Conservation (phyloP, 2,797 vertebrate species). For the Schizothorax lantsangensis region DNA sequence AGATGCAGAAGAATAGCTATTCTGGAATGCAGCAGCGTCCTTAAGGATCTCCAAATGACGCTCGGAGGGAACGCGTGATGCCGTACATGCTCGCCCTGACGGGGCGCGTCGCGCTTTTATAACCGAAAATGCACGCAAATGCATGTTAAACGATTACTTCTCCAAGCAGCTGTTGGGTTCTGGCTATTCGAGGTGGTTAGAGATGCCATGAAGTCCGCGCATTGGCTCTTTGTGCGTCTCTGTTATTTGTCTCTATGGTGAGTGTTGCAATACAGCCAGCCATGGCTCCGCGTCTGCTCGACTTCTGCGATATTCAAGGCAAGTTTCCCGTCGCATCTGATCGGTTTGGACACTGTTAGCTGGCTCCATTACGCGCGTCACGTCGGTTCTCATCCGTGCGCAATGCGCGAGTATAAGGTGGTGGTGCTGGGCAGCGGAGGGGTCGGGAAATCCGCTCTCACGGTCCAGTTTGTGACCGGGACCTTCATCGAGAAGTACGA, state of each 20-base stretch:
- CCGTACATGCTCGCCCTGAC: not conserved
- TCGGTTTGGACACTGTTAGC: conserved; percentile 43
- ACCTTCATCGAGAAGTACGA: conserved; percentile 98
- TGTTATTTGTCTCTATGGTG: conserved; percentile 43
- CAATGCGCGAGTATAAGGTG: conserved; percentile 96
- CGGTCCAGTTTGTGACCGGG: conserved; percentile 95
- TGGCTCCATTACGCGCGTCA: conserved; percentile 37
- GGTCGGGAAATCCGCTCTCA: conserved; percentile 93
- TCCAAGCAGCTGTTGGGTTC: conserved; percentile 8
- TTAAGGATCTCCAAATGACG: conserved; percentile 10
- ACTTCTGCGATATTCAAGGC: conserved; percentile 30
- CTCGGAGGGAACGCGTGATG: not conserved
- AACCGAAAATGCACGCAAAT: not conserved
- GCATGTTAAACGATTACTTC: not conserved
- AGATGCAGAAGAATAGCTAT: conserved; percentile 41
- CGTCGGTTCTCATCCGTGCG: conserved; percentile 56
- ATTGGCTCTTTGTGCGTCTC: conserved; percentile 39
- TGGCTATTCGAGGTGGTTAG: not conserved
- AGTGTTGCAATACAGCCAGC: conserved; percentile 35
- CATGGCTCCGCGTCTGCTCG: conserved; percentile 33
- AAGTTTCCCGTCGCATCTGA: conserved; percentile 40
- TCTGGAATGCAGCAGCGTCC: conserved; percentile 12
- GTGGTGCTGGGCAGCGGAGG: conserved; percentile 94
- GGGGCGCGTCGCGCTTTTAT: not conserved
- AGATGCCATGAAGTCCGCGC: conserved; percentile 46